Percentiles rank a stretch among this genome's conserved stretches.
Conservation (phyloP, 2,797 vertebrate genomes). For the Sciaenops ocellatus region DNA sequence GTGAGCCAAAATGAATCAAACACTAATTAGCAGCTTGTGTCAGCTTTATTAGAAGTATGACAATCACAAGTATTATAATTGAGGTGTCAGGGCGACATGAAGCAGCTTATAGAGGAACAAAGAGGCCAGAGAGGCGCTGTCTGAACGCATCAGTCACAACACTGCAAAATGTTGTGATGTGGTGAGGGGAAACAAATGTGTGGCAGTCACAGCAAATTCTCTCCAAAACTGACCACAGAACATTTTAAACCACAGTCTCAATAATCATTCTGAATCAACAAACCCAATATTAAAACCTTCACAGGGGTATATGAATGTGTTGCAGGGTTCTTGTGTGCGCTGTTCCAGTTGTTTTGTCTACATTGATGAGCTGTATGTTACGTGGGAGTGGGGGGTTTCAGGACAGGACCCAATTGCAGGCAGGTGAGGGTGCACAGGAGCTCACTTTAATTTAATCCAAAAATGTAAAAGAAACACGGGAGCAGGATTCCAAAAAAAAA, state of each 20-base stretch:
- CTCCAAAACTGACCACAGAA: neutral
- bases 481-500: no score
- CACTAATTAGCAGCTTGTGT: neutral
- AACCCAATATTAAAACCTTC: neutral
- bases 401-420: no score
- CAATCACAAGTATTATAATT: neutral
- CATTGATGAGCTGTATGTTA: neutral
- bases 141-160: neutral
- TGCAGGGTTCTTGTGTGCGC: neutral
- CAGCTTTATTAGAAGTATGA: slow-evolving; percentile 3
- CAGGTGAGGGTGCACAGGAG: no score
- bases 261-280: neutral
- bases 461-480: no score
- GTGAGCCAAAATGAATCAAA: neutral
- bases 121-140: slow-evolving; percentile 3
- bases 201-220: neutral
- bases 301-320: neutral
- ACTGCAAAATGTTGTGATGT: neutral
- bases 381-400: no score
- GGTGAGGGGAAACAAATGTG: neutral
- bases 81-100: neutral
- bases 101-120: slow-evolving; percentile 9
- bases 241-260: neutral
- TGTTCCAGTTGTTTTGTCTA: neutral
- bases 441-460: no score